Evolutionary conservation across 2,113 vertebrate genomes (phyloP).

Genomic region (Scomber colias): DNA sequence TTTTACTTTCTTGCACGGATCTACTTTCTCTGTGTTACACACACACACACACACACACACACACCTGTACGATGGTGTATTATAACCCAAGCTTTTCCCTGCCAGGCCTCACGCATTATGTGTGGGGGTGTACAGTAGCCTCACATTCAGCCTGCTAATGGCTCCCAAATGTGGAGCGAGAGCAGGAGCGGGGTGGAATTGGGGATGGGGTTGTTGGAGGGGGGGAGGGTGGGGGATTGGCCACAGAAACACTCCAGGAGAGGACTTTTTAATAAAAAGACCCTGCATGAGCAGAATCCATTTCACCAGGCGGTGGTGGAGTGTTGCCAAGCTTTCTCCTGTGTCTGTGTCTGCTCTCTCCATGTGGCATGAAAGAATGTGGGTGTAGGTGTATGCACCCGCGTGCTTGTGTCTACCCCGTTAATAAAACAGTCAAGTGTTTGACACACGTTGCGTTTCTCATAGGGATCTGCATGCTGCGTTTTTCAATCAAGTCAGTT

Average conservation of each 20-base stretch:
- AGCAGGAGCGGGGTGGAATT: conserved; percentile 52
- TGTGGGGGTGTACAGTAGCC: conserved; percentile 84
- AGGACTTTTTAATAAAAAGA: conserved; percentile 84
- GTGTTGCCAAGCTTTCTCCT: conserved; percentile 64
- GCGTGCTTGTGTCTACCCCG: conserved; percentile 18
- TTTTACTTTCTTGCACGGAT: conserved; percentile 32
- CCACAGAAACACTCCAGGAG: conserved; percentile 71
- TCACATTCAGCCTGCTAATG: conserved; percentile 78
- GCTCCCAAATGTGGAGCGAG: conserved; percentile 83
- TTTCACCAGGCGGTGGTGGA: conserved; percentile 69
- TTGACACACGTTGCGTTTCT: conserved; percentile 63
- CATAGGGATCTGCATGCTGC: conserved; percentile 63
- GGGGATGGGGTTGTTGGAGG: not conserved
- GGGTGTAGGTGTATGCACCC: conserved; percentile 47
- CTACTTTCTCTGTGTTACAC: conserved; percentile 15
- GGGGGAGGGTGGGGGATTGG: conserved; percentile 12
- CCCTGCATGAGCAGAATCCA: conserved; percentile 78
- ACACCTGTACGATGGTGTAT: conserved; percentile 62
- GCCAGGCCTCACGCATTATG: conserved; percentile 73
- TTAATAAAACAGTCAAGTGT: conserved; percentile 66
- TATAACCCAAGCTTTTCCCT: conserved; percentile 54
- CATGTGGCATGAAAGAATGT: conserved; percentile 73
- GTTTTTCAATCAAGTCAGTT: conserved; percentile 72
- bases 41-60: conserved; percentile 48
- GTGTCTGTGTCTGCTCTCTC: conserved; percentile 57